Percentiles rank a stretch among this genome's conserved stretches.
phyloP scores from a whole-genome alignment of 64 coral and sea anemone genomes.

The Astreopora myriophthalma region DNA sequence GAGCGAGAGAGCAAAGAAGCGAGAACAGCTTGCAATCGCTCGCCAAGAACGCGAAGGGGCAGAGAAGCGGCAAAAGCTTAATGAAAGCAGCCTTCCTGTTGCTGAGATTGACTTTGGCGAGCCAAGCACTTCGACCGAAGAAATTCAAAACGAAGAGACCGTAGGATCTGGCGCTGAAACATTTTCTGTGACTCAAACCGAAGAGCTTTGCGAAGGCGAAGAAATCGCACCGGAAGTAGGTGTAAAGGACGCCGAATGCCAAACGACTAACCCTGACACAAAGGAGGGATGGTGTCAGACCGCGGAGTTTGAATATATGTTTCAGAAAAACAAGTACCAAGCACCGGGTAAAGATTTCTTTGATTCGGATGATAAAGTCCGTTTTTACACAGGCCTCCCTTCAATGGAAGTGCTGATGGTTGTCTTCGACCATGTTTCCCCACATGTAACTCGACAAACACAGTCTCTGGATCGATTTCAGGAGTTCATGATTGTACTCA shows the following conservation, averaged over 20 bases:
- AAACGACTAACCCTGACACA: neutral
- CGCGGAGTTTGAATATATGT: slow-evolving; percentile 62
- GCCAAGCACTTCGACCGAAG: slow-evolving; percentile 38
- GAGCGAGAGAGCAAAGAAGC: slow-evolving; percentile 36
- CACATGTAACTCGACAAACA: slow-evolving; percentile 26
- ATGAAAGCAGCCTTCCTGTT: slow-evolving; percentile 49
- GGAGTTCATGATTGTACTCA: slow-evolving; percentile 8
- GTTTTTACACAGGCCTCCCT: slow-evolving; percentile 4
- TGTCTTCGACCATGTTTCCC: slow-evolving; percentile 8
- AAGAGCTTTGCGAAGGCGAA: slow-evolving; percentile 10
- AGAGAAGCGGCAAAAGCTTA: slow-evolving; percentile 43
- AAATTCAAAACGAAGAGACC: neutral
- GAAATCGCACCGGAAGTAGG: slow-evolving; percentile 39
- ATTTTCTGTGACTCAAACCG: neutral
- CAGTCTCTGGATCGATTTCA: slow-evolving; percentile 3
- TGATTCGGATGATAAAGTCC: slow-evolving; percentile 27
- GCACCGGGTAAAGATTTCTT: slow-evolving; percentile 32
- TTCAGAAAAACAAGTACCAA: slow-evolving; percentile 32
- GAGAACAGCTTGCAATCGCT: slow-evolving; percentile 1
- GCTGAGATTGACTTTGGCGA: slow-evolving; percentile 56
- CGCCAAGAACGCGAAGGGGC: slow-evolving; percentile 56
- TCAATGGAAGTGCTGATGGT: slow-evolving; percentile 27
- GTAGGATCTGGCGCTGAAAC: slow-evolving; percentile 4
- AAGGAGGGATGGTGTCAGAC: slow-evolving; percentile 16
- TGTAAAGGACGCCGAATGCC: slow-evolving; percentile 31